A percentile compares a stretch with the other conserved stretches of the same genome.
Conservation (phyloP, 2,888 invertebrate genomes). For the Elmis aenea region DNA sequence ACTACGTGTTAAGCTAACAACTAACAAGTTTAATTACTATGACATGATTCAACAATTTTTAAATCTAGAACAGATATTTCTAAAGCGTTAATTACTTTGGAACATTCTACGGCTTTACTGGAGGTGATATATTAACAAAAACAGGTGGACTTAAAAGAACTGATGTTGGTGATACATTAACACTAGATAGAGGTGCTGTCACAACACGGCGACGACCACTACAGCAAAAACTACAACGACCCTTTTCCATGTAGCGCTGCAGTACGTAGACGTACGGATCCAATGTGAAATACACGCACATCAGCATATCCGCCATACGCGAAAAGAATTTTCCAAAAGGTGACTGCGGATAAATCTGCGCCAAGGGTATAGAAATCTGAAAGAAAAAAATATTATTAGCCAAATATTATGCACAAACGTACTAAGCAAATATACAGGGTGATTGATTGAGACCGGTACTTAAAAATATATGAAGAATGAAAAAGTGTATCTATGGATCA, state of each 20-base stretch:
- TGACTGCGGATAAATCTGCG: conserved; percentile 45
- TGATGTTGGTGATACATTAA: conserved; percentile 29
- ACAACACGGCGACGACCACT: conserved; percentile 8
- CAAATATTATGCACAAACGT: too few relatives aligned
- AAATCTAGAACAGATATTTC: too few relatives aligned
- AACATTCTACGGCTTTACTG: background rate
- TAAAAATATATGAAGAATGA: too few relatives aligned
- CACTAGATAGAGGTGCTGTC: conserved; percentile 21
- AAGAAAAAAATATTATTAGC: conserved; percentile 26
- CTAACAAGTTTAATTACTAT: too few relatives aligned
- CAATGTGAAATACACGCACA: conserved; percentile 76
- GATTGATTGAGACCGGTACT: too few relatives aligned
- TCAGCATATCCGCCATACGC: conserved; percentile 64
- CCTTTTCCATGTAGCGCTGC: conserved; percentile 52
- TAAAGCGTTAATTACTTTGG: background rate
- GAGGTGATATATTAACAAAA: conserved; percentile 5
- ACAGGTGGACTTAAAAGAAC: conserved; percentile 29
- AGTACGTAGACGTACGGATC: conserved; percentile 82
- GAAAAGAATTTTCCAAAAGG: conserved; percentile 49
- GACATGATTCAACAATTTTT: too few relatives aligned
- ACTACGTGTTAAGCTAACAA: too few relatives aligned
- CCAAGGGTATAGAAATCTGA: conserved; percentile 63
- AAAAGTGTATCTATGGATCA: too few relatives aligned
- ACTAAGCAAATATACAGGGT: too few relatives aligned
- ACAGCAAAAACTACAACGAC: conserved; percentile 19